Base-by-base conservation (phyloP, 2,113 vertebrate species). In the Halichoeres trimaculatus region DNA sequence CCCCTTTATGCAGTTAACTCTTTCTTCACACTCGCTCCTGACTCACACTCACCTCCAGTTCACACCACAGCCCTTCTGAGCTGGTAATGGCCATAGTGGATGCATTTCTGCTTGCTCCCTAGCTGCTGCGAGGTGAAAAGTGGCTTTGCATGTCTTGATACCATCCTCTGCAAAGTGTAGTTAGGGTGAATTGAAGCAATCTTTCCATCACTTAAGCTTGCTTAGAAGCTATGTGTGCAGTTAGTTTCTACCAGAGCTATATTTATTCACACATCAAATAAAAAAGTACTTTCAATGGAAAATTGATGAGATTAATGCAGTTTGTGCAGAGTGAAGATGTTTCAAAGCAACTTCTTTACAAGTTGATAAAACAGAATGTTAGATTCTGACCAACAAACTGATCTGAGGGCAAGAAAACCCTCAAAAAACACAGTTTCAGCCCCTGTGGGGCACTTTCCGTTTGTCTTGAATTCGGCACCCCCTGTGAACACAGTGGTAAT, bases 1-100 rank as follows among this genome's bases (percentile, higher is more conserved):
- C 81, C 72, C 80, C 88, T 88, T 88, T 89, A 91, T 91, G 81
- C 87, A 67, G 88, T 91, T 89, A 91, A 91, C 89, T 80, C 87
- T 85, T 88, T 88, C 74, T 65, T 81, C 62, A 60, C 85, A 55
- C 51, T 51, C 11, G 23, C 69, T 78, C 54, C 47, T 74, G 64
- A 60, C 81, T 76, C 12, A 10, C 55, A 55, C 60, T 74, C 72
- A 74, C 61, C 76, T 85, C 61, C 30, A 8, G 23, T 60, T 75
- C 79, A 58, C 60, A 76, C 51, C 54, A 41, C 72, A 40, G 70
- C 36, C n/a, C 56, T 71, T n/a, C 64, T 36, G 43, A 41, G 36
- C 19, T 48, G 45, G 45, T 68, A 72, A 82, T 78, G 83, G 70
- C 68, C 63, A 87, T 45, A 40, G 61, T 40, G 62, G 74, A 51